These are phyloP conservation scores for Huso huso DNA, from an alignment of 2,797 vertebrate genomes.

Conservation along the genomic window DNA sequence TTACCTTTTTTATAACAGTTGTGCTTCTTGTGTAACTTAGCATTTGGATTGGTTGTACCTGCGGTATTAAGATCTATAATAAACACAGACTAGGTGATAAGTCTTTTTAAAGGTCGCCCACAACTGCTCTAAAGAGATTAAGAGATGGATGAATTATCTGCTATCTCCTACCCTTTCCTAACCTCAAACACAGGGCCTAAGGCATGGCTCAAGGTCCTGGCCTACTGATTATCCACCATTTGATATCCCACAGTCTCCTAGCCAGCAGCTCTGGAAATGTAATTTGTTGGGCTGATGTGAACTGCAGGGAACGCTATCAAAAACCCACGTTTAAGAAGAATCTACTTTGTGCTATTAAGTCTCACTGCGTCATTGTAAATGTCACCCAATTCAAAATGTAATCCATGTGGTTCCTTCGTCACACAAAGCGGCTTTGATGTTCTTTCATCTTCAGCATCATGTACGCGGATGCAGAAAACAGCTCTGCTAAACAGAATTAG, in stretches of 20 bases:
- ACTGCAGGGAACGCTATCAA: slow-evolving; percentile 6
- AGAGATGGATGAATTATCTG: background rate
- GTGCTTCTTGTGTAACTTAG: too few relatives aligned
- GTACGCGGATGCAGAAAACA: background rate
- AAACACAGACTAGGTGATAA: background rate
- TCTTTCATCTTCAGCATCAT: background rate
- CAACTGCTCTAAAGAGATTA: background rate
- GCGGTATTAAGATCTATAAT: background rate
- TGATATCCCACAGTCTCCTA: background rate
- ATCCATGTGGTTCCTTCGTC: slow-evolving; percentile 3
- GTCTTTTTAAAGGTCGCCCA: slow-evolving; percentile 1
- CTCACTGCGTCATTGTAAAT: slow-evolving; percentile 10
- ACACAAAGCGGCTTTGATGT: slow-evolving; percentile 3
- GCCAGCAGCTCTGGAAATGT: background rate
- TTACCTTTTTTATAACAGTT: too few relatives aligned
- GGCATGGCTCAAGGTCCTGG: background rate
- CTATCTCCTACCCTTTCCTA: background rate
- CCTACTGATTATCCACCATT: background rate
- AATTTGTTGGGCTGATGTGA: slow-evolving; percentile 12
- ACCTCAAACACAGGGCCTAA: background rate
- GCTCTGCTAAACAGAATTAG: too few relatives aligned
- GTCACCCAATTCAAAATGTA: slow-evolving; percentile 11
- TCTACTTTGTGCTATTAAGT: slow-evolving; percentile 4
- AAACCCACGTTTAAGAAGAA: slow-evolving; percentile 3
- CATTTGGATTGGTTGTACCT: background rate